Evolutionary conservation across 1,140 invertebrate species (phyloP).

Genomic region (Carcinoscorpius rotundicauda): DNA sequence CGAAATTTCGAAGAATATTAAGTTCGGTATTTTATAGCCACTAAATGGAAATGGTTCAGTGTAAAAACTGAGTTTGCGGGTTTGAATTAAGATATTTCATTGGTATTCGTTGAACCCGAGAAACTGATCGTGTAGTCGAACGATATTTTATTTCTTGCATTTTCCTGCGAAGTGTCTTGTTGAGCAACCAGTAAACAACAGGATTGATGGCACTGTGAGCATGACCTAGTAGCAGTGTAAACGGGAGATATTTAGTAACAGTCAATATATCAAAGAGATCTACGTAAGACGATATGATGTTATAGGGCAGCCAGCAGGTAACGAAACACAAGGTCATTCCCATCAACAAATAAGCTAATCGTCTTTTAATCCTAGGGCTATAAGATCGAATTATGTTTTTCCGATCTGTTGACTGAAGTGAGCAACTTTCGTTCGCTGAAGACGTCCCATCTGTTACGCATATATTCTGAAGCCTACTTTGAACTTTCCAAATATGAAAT

Average conservation of each 20-base stretch:
- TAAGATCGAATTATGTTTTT: background rate
- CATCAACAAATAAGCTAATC: constrained; percentile 53
- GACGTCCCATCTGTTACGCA: background rate
- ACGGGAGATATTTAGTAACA: constrained; percentile 37
- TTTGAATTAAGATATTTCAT: too few species aligned
- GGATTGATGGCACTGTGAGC: constrained; percentile 62
- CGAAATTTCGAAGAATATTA: too few species aligned
- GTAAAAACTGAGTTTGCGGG: too few species aligned
- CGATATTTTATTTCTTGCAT: background rate
- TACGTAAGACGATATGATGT: constrained; percentile 37
- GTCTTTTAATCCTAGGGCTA: constrained; percentile 39
- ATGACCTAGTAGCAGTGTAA: constrained; percentile 54
- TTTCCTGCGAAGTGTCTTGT: constrained; percentile 26
- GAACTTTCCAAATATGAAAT: too few species aligned
- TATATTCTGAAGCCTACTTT: background rate
- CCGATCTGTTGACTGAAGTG: background rate
- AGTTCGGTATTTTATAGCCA: too few species aligned
- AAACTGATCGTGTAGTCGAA: too few species aligned
- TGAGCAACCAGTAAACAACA: constrained; percentile 58
- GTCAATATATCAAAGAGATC: constrained; percentile 27
- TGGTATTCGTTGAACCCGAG: too few species aligned
- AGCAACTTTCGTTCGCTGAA: background rate
- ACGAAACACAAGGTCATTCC: constrained; percentile 51
- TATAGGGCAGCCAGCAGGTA: constrained; percentile 54
- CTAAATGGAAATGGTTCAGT: too few species aligned